These are phyloP conservation scores for Cyrtodaria siliqua DNA, from an alignment of 2,888 invertebrate genomes.

Conservation along the genomic window DNA sequence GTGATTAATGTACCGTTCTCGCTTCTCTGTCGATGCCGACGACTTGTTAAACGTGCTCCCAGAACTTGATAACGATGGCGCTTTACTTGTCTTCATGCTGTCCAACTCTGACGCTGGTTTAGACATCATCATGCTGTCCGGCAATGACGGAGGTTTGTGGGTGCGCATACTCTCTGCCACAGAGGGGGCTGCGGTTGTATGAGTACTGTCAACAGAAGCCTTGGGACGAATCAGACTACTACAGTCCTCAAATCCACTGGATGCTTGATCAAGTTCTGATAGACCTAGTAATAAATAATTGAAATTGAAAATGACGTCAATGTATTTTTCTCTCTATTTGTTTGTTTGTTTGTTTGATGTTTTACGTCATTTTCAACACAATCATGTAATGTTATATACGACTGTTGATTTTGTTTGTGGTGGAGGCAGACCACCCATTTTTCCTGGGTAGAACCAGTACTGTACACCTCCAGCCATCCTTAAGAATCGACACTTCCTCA, in stretches of 20 bases:
- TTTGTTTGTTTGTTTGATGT: no score
- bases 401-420: no score
- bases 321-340: no score
- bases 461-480: no score
- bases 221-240: slow-evolving; percentile 69
- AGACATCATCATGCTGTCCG: slow-evolving; percentile 48
- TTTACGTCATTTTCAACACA: no score
- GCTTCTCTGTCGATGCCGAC: slow-evolving; percentile 54
- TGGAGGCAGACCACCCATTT: no score
- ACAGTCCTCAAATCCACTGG: slow-evolving; percentile 84
- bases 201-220: slow-evolving; percentile 60
- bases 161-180: slow-evolving; percentile 57
- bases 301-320: no score
- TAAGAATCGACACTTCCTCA: no score
- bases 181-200: slow-evolving; percentile 64
- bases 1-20: slow-evolving; percentile 21
- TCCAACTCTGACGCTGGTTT: slow-evolving; percentile 44
- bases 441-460: no score
- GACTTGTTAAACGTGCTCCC: slow-evolving; percentile 51
- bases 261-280: slow-evolving; percentile 78
- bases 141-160: slow-evolving; percentile 57
- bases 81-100: slow-evolving; percentile 59
- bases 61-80: slow-evolving; percentile 68
- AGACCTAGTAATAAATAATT: slow-evolving; percentile 36
- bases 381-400: no score